A percentile compares a stretch with the other conserved stretches of the same genome.
Conservation (phyloP, 2,888 invertebrate genomes). For the Pecten maximus region DNA sequence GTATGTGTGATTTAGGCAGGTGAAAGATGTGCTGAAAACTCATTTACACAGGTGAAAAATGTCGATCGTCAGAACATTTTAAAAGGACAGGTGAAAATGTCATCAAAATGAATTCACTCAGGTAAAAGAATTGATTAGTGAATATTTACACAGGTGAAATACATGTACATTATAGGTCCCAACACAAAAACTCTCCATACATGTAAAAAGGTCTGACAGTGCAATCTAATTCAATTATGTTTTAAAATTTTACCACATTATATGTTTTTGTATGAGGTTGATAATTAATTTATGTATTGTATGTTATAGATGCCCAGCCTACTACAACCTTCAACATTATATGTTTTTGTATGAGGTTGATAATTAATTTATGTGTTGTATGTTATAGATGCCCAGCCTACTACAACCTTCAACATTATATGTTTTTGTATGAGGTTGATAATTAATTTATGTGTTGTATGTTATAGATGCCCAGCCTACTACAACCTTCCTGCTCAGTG, state of each 20-base stretch:
- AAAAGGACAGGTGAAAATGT: neutral
- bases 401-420: conserved; percentile 59
- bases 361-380: too few relatives aligned
- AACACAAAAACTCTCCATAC: too few relatives aligned
- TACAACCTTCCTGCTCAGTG: conserved; percentile 65
- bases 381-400: conserved; percentile 62
- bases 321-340: conserved; percentile 61
- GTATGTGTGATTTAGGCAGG: conserved; percentile 46
- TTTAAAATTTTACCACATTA: too few relatives aligned
- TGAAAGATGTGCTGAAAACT: neutral
- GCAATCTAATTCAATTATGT: too few relatives aligned
- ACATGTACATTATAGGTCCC: too few relatives aligned
- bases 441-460: conserved; percentile 57
- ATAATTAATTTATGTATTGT: too few relatives aligned
- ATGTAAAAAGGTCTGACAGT: too few relatives aligned
- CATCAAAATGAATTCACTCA: neutral
- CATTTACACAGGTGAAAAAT: neutral
- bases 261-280: conserved; percentile 49
- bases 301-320: conserved; percentile 60
- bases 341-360: conserved; percentile 49
- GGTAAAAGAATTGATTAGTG: neutral
- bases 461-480: conserved; percentile 63
- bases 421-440: conserved; percentile 51
- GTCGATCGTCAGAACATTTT: neutral
- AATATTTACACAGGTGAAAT: too few relatives aligned